phyloP scores from a whole-genome alignment of 2,113 vertebrate species.

The Cochlearius cochlearius region DNA sequence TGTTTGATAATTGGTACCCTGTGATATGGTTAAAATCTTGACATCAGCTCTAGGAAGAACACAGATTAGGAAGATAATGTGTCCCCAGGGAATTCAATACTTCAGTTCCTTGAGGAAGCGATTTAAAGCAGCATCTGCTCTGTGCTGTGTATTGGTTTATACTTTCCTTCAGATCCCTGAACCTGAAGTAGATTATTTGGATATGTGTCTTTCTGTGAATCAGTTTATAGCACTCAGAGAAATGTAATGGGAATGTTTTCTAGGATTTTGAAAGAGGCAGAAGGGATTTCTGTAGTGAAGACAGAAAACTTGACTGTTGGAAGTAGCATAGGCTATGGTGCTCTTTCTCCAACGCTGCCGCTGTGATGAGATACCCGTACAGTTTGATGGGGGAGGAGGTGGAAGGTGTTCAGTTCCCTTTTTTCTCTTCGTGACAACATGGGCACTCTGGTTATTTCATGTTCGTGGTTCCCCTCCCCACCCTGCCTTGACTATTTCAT shows the following conservation, averaged over 20 bases:
- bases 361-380: background rate
- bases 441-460: background rate
- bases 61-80: background rate
- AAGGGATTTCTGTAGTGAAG: background rate
- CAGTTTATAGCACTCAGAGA: background rate
- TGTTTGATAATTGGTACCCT: background rate
- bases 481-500: background rate
- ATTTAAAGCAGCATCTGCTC: background rate
- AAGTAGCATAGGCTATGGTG: rapidly evolving
- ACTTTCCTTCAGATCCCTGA: background rate
- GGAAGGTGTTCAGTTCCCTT: background rate
- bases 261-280: background rate
- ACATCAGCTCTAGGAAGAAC: background rate
- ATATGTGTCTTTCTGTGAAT: background rate
- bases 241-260: background rate
- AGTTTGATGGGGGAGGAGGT: background rate
- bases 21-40: background rate
- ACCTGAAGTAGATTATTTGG: background rate
- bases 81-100: background rate
- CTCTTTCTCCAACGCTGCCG: background rate
- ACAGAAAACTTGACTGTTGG: background rate
- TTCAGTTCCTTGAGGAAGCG: background rate
- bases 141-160: background rate
- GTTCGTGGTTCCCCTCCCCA: rapidly evolving
- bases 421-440: background rate